phyloP scores from a whole-genome alignment of 2,113 vertebrate species.

The Ailurus styani region DNA sequence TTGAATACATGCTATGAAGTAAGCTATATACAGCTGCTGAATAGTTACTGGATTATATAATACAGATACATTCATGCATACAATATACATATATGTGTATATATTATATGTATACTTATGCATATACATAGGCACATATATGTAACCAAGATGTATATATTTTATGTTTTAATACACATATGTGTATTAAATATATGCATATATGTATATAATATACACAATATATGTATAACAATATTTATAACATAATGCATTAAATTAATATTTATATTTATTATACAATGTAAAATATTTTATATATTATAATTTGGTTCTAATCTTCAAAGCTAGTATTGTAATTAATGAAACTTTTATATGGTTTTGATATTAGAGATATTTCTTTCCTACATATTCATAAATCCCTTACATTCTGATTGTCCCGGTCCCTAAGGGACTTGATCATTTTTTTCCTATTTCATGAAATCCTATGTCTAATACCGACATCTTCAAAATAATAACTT shows the following conservation, averaged over 20 bases:
- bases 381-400: background rate
- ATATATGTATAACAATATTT: background rate
- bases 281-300: background rate
- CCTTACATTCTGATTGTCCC: background rate
- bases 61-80: background rate
- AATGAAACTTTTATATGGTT: background rate
- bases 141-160: background rate
- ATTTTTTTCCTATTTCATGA: background rate
- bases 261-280: background rate
- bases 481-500: background rate
- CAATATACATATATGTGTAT: background rate
- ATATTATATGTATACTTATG: background rate
- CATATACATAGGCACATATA: background rate
- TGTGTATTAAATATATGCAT: background rate
- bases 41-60: background rate
- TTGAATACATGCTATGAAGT: background rate
- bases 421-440: background rate
- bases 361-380: background rate
- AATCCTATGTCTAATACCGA: background rate
- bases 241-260: background rate
- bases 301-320: background rate
- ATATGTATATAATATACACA: background rate
- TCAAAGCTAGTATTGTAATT: background rate
- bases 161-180: background rate
- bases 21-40: background rate